Conservation (phyloP, 2,797 vertebrate genomes). For the Stomatorhinus walkeri region DNA sequence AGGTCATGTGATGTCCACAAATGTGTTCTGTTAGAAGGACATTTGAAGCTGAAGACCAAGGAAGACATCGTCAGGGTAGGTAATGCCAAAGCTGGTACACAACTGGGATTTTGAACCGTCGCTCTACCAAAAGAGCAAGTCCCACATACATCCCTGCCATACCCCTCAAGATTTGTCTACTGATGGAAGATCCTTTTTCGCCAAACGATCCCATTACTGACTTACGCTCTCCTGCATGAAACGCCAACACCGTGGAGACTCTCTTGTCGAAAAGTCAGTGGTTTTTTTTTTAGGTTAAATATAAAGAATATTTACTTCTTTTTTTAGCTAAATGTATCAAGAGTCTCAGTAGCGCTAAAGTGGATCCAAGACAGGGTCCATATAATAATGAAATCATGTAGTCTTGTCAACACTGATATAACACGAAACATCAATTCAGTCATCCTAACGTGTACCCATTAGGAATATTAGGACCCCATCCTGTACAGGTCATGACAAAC, state of each 20-base stretch:
- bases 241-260: not conserved
- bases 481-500: not conserved
- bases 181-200: slow-evolving; percentile 1
- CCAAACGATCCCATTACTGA: not conserved
- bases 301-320: not conserved
- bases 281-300: not conserved
- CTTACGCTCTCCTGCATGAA: not conserved
- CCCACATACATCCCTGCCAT: not conserved
- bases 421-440: not conserved
- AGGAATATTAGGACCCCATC: not conserved
- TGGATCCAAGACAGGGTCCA: not conserved
- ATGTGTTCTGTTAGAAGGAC: not conserved
- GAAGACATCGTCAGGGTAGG: not conserved
- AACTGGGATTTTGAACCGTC: not conserved
- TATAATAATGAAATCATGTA: not conserved
- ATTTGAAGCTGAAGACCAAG: not conserved
- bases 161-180: not conserved
- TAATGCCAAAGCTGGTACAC: not conserved
- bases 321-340: not conserved
- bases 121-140: not conserved
- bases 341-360: not conserved
- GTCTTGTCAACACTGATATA: not conserved
- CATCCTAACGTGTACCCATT: not conserved
- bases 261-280: not conserved
- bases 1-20: not conserved